Percentiles rank a stretch among this genome's conserved stretches.
These are phyloP conservation scores for Poeciliopsis gracilis DNA, from an alignment of 2,797 vertebrate genomes.

Conservation along the genomic window DNA sequence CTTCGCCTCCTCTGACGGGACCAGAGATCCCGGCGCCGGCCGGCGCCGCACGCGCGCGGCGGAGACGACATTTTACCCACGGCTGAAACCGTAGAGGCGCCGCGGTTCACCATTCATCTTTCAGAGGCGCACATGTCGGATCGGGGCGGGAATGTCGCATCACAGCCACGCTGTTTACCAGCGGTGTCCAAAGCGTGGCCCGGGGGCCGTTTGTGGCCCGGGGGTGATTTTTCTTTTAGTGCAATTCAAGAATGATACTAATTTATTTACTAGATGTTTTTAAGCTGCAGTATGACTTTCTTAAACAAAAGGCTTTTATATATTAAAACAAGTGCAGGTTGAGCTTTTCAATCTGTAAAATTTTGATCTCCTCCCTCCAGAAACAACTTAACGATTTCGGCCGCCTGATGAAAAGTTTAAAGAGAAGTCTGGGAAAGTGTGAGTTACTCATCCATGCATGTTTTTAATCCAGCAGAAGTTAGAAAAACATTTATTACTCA, in stretches of 20 bases:
- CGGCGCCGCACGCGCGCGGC: slow-evolving; percentile 40
- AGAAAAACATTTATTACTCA: neutral
- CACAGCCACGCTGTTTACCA: slow-evolving; percentile 10
- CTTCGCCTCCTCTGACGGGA: slow-evolving; percentile 21
- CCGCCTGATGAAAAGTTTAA: slow-evolving; percentile 4
- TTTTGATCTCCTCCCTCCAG: too few relatives aligned
- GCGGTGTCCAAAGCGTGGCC: too few relatives aligned
- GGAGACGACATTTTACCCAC: slow-evolving; percentile 41
- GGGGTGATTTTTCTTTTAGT: too few relatives aligned
- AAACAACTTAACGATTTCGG: too few relatives aligned
- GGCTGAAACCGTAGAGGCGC: slow-evolving; percentile 38
- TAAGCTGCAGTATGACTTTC: too few relatives aligned
- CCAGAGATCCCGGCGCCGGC: slow-evolving; percentile 40
- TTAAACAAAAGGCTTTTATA: too few relatives aligned
- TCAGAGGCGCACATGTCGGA: slow-evolving; percentile 30
- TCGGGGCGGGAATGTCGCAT: slow-evolving; percentile 5
- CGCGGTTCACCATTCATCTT: slow-evolving; percentile 33
- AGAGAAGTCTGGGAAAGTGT: slow-evolving; percentile 4
- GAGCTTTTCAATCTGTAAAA: too few relatives aligned
- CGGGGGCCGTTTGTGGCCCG: too few relatives aligned
- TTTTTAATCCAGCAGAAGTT: neutral
- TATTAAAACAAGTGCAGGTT: too few relatives aligned
- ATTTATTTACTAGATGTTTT: too few relatives aligned
- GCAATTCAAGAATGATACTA: too few relatives aligned
- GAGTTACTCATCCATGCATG: neutral